A percentile compares a stretch with the other conserved stretches of the same genome.
Conservation (phyloP, 1,140 invertebrate species). For the Chironomus striatipennis region DNA sequence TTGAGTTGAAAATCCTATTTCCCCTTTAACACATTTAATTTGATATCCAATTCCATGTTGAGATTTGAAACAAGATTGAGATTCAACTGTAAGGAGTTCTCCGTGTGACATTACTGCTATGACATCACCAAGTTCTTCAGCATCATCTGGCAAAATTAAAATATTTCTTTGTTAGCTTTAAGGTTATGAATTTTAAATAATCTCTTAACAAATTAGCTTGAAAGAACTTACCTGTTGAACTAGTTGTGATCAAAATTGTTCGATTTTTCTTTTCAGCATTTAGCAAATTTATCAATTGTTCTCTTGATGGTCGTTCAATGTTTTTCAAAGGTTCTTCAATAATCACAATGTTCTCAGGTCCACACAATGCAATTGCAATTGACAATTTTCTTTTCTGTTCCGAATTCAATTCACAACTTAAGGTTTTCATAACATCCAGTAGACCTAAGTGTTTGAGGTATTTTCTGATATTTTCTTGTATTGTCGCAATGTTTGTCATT, state of each 20-base stretch:
- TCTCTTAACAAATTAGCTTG: no score
- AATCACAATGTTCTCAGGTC: conserved; percentile 53
- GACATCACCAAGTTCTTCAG: conserved; percentile 81
- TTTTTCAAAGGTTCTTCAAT: conserved; percentile 86
- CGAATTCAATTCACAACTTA: conserved; percentile 57
- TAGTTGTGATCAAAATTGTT: conserved; percentile 80
- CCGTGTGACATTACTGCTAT: conserved; percentile 79
- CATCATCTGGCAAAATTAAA: conserved; percentile 97
- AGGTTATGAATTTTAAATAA: no score
- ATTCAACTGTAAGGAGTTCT: conserved; percentile 46
- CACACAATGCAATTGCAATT: conserved; percentile 64
- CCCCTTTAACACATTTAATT: conserved; percentile 45
- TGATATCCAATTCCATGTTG: conserved; percentile 56
- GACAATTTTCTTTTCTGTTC: conserved; percentile 72
- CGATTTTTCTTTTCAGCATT: conserved; percentile 42
- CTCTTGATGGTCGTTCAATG: conserved; percentile 84
- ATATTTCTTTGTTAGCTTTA: no score
- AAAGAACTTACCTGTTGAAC: no score
- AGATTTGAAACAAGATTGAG: conserved; percentile 59
- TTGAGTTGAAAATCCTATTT: conserved; percentile 41
- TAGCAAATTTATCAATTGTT: conserved; percentile 80
- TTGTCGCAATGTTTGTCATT: no score
- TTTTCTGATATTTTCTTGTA: no score
- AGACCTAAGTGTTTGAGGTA: no score
- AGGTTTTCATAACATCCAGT: no score